Evolutionary conservation across 2,797 vertebrate species (phyloP).

Genomic region (Lacerta bilineata): DNA sequence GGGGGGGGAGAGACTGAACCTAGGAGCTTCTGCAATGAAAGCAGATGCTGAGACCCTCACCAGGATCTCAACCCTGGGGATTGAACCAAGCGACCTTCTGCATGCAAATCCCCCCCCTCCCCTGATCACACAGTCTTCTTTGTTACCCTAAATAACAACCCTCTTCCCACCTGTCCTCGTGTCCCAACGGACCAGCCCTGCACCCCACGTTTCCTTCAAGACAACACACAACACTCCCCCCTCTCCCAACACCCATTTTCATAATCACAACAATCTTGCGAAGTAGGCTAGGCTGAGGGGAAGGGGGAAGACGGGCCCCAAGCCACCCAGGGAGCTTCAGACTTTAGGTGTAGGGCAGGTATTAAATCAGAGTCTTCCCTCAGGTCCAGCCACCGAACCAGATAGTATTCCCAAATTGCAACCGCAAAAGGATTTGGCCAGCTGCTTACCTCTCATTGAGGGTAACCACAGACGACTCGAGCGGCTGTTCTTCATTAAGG

Average conservation of each 20-base stretch:
- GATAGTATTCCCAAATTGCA: neutral
- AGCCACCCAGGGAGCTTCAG: no score
- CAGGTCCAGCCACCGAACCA: fast-evolving
- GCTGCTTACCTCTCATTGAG: conserved; percentile 11
- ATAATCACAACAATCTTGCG: neutral
- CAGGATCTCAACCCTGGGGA: no score
- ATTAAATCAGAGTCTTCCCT: neutral
- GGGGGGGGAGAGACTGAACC: no score
- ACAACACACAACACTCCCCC: neutral
- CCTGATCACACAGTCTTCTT: no score
- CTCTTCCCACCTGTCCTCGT: neutral
- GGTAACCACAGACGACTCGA: fast-evolving
- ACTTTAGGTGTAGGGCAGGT: neutral
- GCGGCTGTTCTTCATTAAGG: fast-evolving
- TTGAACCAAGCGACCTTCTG: no score
- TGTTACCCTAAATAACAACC: neutral
- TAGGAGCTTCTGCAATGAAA: no score
- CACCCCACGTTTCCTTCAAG: neutral
- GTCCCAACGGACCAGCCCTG: neutral
- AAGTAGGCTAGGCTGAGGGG: neutral
- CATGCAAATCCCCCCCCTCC: no score
- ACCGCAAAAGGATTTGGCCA: neutral
- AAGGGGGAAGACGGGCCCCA: no score
- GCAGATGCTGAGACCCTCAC: no score
- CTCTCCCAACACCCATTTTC: neutral